Evolutionary conservation across 2,888 invertebrate genomes (phyloP).

Genomic region (Phania funesta): DNA sequence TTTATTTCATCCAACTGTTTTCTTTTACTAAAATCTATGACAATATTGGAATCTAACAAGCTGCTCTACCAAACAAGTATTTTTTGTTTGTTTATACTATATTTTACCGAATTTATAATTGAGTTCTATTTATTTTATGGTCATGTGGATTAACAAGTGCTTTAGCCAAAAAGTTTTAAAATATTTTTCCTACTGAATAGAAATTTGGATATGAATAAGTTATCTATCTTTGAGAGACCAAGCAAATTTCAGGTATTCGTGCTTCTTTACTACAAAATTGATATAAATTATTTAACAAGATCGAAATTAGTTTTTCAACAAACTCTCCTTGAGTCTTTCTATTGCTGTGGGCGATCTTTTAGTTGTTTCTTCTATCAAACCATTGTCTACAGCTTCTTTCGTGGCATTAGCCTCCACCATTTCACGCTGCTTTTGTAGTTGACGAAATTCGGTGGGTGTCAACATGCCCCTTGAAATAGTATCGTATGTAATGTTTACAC

Average conservation of each 20-base stretch:
- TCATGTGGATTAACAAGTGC: too few species aligned
- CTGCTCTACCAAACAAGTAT: too few species aligned
- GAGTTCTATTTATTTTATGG: too few species aligned
- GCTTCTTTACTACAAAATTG: constrained; percentile 31
- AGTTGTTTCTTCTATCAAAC: constrained; percentile 13
- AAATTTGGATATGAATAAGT: neutral
- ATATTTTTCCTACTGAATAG: neutral
- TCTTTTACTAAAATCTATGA: too few species aligned
- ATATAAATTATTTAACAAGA: neutral
- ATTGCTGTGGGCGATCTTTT: constrained; percentile 68
- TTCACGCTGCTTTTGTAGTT: constrained; percentile 82
- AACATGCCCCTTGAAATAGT: constrained; percentile 86
- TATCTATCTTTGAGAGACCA: neutral
- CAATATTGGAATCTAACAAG: too few species aligned
- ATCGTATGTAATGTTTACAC: constrained; percentile 85
- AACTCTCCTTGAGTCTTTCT: constrained; percentile 74
- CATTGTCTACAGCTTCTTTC: constrained; percentile 71
- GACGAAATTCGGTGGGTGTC: constrained; percentile 86
- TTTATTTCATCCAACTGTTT: too few species aligned
- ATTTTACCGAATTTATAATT: too few species aligned
- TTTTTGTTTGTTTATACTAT: too few species aligned
- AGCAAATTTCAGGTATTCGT: too few species aligned
- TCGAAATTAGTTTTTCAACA: constrained; percentile 70
- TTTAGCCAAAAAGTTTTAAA: too few species aligned
- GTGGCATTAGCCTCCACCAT: constrained; percentile 74